Conservation (phyloP, 2,888 invertebrate species). For the Pseudanteris insignis region DNA sequence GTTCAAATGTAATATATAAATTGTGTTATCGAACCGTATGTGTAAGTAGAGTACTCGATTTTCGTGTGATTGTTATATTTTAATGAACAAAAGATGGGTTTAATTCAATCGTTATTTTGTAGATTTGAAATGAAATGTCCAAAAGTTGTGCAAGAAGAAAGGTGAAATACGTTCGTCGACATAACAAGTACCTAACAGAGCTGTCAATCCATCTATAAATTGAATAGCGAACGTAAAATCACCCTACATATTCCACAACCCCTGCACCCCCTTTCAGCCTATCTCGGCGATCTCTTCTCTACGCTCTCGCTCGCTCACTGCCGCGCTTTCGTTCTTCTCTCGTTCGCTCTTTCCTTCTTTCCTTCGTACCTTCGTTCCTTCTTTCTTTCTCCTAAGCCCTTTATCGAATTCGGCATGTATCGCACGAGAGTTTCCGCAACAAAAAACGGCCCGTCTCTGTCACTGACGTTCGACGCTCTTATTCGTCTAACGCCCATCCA, state of each 20-base stretch:
- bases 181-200: conserved; percentile 65
- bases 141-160: conserved; percentile 29
- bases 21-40: no score
- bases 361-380: no score
- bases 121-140: conserved; percentile 22
- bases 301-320: conserved; percentile 40
- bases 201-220: conserved; percentile 65
- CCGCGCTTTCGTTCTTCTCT: conserved; percentile 19
- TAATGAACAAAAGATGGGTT: no score
- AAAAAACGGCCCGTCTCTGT: conserved; percentile 59
- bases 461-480: conserved; percentile 58
- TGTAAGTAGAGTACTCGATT: no score
- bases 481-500: conserved; percentile 47
- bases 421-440: conserved; percentile 50
- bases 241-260: conserved; percentile 57
- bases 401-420: conserved; percentile 47
- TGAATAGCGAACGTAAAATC: conserved; percentile 64
- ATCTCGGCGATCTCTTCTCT: conserved; percentile 39
- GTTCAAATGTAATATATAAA: no score
- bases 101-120: no score
- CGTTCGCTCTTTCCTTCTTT: background rate
- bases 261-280: conserved; percentile 53
- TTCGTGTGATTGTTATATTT: no score
- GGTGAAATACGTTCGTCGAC: conserved; percentile 44
- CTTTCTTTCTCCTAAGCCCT: conserved; percentile 46